Percentiles rank a stretch among this genome's conserved stretches.
phyloP scores from a whole-genome alignment of 2,797 vertebrate species.

The Poecilia velifera region DNA sequence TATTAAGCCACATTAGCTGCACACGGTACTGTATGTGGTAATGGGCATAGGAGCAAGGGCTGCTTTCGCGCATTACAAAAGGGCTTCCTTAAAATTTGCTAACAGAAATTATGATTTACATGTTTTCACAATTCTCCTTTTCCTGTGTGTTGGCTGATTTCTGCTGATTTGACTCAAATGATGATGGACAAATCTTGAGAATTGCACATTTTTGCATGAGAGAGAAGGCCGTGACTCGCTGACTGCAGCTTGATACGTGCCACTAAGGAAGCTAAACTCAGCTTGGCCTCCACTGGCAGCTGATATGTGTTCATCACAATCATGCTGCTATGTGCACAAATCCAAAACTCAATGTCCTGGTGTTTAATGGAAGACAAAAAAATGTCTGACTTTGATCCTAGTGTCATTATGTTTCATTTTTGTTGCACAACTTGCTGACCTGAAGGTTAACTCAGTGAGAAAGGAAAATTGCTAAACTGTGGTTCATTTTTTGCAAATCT shows the following conservation, averaged over 20 bases:
- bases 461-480: background rate
- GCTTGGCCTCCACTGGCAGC: background rate
- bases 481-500: background rate
- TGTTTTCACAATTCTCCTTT: constrained; percentile 19
- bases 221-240: background rate
- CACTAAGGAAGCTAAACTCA: background rate
- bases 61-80: constrained; percentile 64
- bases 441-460: background rate
- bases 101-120: constrained; percentile 44
- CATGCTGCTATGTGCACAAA: background rate
- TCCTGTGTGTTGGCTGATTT: constrained; percentile 23
- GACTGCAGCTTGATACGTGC: background rate
- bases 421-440: background rate
- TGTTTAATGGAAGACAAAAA: background rate
- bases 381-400: background rate
- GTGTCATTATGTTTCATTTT: background rate
- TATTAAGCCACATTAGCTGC: constrained; percentile 68
- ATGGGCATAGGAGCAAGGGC: constrained; percentile 29
- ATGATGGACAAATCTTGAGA: constrained; percentile 36
- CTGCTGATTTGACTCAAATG: constrained; percentile 40
- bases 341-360: background rate
- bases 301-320: background rate
- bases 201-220: constrained; percentile 3
- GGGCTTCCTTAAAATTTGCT: constrained; percentile 48
- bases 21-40: constrained; percentile 7